Base-by-base conservation (phyloP, 1,140 invertebrate genomes). In the Heterodera carotae region DNA sequence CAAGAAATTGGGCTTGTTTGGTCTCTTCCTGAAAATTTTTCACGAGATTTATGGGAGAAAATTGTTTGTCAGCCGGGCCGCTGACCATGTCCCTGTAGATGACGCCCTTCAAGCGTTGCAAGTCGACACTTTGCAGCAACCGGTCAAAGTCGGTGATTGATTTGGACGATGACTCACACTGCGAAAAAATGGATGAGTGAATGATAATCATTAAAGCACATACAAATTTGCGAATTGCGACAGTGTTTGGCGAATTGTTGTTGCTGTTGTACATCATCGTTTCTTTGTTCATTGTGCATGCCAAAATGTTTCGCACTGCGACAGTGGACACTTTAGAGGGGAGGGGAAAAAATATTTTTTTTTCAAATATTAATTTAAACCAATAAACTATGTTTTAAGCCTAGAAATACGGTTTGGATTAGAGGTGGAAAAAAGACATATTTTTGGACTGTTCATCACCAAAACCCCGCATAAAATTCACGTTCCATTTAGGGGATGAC, bases 51-150 rank as follows among this genome's bases (percentile, higher is more conserved):
- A 31, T 29, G 7, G 15, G 12, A n/a, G 36, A 0, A 25, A 34
- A 25, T 48, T 29, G 36, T 29, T 25, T 74, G 27, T 8, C 68
- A 22, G 59, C 31, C 15, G 8, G n/a, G 8, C n/a, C n/a, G n/a
- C n/a, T 92, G 89, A 97, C 96, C 91, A 98, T 95, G 92, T 99
- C 97, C 91, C 97, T 92, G 90, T 99, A 99, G 82, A 99, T 96
- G 73, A 99, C 95, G 80, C 96, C 96, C 84, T 96, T 91, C 56
- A 99, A 91, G 82, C 97, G 91, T 89, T 98, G 98, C 6, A 99
- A 94, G 89, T 99, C 97, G 94, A 98, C 97, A 85, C 98, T 96
- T 89, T 99, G 97, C 1, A 99, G 90, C 2, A 99, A 91, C 89
- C 95, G 95, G 87, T 98, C 96, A 3, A 93, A 93, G 90, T 99